Percentiles rank a stretch among this genome's conserved stretches.
These are phyloP conservation scores for Acanthisitta chloris DNA, from an alignment of 2,113 vertebrate genomes.

Conservation along the genomic window DNA sequence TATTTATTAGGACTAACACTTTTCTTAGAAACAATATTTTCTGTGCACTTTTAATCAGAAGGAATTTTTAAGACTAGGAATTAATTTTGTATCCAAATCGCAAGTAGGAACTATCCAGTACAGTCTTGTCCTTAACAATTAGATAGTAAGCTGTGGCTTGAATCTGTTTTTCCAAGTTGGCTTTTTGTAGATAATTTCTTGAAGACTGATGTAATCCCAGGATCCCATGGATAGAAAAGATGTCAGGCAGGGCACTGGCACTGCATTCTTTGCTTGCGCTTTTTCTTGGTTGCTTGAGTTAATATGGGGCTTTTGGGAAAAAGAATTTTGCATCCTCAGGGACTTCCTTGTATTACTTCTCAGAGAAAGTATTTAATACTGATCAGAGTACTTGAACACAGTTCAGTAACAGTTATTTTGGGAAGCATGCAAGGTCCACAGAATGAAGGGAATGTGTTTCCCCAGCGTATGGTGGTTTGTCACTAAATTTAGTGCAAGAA, in stretches of 20 bases:
- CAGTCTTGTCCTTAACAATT: neutral
- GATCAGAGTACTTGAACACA: neutral
- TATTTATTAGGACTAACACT: neutral
- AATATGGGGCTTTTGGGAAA: neutral
- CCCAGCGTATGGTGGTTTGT: neutral
- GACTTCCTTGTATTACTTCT: neutral
- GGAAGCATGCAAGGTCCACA: neutral
- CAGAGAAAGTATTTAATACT: neutral
- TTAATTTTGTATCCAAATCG: neutral
- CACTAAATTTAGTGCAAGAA: neutral
- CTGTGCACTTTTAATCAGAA: neutral
- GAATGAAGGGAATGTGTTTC: neutral
- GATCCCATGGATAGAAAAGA: neutral
- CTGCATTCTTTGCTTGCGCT: neutral
- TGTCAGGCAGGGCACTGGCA: neutral
- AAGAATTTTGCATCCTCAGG: neutral
- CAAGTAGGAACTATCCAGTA: neutral
- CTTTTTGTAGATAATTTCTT: neutral
- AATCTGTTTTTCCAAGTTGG: neutral
- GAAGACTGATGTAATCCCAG: neutral
- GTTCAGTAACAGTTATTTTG: neutral
- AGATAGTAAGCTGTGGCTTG: neutral
- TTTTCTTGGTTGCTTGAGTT: neutral
- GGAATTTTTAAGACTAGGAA: neutral
- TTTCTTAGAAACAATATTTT: neutral